Evolutionary conservation across 2,888 invertebrate species (phyloP).

Genomic region (Anagyrus pseudococci): DNA sequence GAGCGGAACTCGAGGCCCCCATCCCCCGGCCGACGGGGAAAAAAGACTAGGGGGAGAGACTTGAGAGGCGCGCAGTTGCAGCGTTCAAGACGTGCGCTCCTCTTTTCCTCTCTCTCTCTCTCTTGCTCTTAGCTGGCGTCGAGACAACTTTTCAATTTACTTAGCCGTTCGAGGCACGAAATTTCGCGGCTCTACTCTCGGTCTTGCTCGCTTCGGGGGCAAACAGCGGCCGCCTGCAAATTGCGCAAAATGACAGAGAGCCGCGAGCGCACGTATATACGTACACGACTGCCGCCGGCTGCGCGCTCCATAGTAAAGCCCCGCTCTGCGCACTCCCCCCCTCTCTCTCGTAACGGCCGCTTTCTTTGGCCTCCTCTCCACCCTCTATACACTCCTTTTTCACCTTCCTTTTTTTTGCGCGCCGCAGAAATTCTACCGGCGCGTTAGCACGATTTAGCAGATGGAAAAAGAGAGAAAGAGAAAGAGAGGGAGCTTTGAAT

Average conservation of each 20-base stretch:
- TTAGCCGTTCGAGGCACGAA: constrained; percentile 33
- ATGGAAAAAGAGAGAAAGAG: background rate
- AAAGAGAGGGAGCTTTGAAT: background rate
- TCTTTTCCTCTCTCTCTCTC: background rate
- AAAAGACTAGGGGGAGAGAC: constrained; percentile 2
- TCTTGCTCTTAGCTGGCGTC: background rate
- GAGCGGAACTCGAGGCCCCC: too few species aligned
- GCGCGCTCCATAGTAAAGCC: background rate
- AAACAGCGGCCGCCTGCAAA: constrained; percentile 15
- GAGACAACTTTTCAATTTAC: constrained; percentile 31
- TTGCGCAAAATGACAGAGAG: constrained; percentile 32
- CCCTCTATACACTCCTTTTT: background rate
- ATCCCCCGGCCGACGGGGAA: background rate
- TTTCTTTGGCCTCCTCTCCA: background rate
- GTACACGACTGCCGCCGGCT: too few species aligned
- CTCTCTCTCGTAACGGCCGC: background rate
- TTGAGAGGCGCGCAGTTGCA: too few species aligned
- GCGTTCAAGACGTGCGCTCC: too few species aligned
- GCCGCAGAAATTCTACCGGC: background rate
- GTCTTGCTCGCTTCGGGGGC: background rate
- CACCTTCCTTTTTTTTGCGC: background rate
- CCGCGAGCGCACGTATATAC: background rate
- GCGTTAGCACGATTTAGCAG: constrained; percentile 7
- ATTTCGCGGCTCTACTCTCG: constrained; percentile 28
- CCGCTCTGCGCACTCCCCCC: background rate